These are phyloP conservation scores for Dynastes grantii DNA, from an alignment of 2,888 invertebrate species.

Conservation along the genomic window DNA sequence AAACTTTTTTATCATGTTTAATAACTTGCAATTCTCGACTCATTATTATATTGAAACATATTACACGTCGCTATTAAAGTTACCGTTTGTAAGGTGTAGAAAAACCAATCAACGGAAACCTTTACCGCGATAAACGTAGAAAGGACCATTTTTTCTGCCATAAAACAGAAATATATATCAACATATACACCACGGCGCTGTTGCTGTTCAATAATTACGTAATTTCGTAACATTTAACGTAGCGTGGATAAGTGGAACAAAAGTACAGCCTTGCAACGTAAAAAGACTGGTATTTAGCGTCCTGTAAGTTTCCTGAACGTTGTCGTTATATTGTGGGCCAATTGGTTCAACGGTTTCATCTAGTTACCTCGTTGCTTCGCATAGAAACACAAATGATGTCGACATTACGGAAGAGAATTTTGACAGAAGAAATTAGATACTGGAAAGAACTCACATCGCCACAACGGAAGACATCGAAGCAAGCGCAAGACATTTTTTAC, in stretches of 20 bases:
- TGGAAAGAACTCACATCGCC: too few relatives aligned
- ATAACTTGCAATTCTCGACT: too few relatives aligned
- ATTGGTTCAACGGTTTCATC: conserved; percentile 19
- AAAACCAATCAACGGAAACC: conserved; percentile 4
- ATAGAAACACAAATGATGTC: too few relatives aligned
- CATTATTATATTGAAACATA: too few relatives aligned
- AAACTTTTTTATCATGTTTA: too few relatives aligned
- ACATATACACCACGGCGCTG: background rate
- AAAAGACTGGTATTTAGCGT: conserved; percentile 16
- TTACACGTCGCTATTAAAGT: too few relatives aligned
- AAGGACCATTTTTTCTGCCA: background rate
- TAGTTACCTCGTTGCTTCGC: background rate
- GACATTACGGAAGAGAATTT: conserved; percentile 19
- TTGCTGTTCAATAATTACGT: conserved; percentile 21
- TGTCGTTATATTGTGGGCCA: conserved; percentile 8
- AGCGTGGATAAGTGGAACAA: conserved; percentile 38
- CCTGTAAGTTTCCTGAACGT: conserved; percentile 27
- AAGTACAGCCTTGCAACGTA: conserved; percentile 16
- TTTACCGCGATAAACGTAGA: background rate
- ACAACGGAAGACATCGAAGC: too few relatives aligned
- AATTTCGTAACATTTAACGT: conserved; percentile 44
- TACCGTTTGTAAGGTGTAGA: too few relatives aligned
- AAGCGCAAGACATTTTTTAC: too few relatives aligned
- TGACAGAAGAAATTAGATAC: background rate
- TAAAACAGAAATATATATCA: background rate